Percentiles rank a stretch among this genome's conserved stretches.
phyloP scores from a whole-genome alignment of 2,888 invertebrate genomes.

The Pammene fasciana region DNA sequence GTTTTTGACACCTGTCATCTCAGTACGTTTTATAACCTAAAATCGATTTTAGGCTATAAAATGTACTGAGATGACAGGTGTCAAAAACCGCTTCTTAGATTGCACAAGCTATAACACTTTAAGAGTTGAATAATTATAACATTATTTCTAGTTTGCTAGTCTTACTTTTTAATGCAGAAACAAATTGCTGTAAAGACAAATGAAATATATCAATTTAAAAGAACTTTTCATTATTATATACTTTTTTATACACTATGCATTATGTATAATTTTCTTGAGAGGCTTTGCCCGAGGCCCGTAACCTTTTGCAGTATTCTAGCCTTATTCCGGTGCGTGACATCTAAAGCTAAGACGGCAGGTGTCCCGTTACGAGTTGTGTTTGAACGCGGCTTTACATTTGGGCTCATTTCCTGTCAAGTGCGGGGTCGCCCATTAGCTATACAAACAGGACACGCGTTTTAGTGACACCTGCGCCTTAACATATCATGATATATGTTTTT shows the following conservation, averaged over 20 bases:
- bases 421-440: constrained; percentile 67
- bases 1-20: too few relatives aligned
- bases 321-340: constrained; percentile 5
- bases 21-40: too few relatives aligned
- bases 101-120: too few relatives aligned
- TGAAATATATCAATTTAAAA: too few relatives aligned
- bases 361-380: constrained; percentile 36
- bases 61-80: too few relatives aligned
- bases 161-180: too few relatives aligned
- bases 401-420: constrained; percentile 57
- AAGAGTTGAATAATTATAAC: too few relatives aligned
- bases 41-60: too few relatives aligned
- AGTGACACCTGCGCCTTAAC: constrained; percentile 66
- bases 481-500: constrained; percentile 29
- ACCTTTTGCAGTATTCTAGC: neutral
- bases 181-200: too few relatives aligned
- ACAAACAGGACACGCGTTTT: constrained; percentile 69
- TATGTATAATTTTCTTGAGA: neutral
- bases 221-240: too few relatives aligned
- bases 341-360: constrained; percentile 34
- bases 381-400: constrained; percentile 52
- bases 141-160: too few relatives aligned
- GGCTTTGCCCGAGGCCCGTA: neutral
- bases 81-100: too few relatives aligned
- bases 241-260: neutral